Evolutionary conservation across 2,113 vertebrate genomes (phyloP).

Genomic region (Athene noctua): DNA sequence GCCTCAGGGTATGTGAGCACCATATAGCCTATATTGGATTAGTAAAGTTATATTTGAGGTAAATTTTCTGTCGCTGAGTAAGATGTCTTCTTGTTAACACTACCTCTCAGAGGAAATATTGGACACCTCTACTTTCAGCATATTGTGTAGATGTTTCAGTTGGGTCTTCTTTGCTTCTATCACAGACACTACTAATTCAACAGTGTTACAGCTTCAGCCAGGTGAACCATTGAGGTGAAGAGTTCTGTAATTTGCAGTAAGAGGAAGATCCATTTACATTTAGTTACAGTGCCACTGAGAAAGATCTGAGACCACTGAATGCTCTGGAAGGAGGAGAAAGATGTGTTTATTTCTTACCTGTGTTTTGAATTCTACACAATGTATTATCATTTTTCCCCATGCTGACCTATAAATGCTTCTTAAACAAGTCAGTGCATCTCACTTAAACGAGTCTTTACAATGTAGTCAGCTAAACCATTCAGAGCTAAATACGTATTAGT

Average conservation of each 20-base stretch:
- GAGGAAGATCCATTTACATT: not conserved
- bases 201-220: not conserved
- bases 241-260: not conserved
- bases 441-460: not conserved
- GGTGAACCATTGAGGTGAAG: not conserved
- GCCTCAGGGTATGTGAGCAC: not conserved
- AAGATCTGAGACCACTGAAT: not conserved
- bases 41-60: not conserved
- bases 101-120: not conserved
- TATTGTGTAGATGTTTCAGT: not conserved
- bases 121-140: fast-evolving
- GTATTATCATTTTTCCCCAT: not conserved
- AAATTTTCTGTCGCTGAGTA: not conserved
- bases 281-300: not conserved
- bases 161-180: not conserved
- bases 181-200: not conserved
- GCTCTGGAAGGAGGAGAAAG: not conserved
- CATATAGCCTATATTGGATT: not conserved
- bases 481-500: not conserved
- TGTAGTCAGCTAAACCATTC: not conserved
- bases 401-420: not conserved
- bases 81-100: not conserved
- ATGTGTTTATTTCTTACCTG: not conserved
- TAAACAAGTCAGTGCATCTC: not conserved
- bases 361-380: not conserved